Base-by-base conservation (phyloP, 2,797 vertebrate genomes). In the Phrynocephalus guinanensis region DNA sequence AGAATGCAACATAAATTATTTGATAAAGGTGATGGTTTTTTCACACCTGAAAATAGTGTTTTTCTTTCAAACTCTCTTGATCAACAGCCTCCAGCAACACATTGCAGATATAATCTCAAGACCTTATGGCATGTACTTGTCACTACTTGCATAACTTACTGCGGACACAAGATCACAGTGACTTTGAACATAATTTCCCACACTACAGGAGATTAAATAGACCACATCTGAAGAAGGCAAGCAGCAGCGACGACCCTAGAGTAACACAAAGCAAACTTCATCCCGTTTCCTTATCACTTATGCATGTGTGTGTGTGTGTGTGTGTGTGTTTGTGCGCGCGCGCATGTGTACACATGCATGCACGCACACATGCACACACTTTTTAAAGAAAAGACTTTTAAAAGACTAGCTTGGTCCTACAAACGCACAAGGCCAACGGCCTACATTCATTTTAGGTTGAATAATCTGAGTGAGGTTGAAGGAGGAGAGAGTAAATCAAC, bases 1-100 rank as follows among this genome's bases (percentile, higher is more conserved):
- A 94, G 95, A 97, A 96, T 95, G 93, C 92, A 97, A 97, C 94
- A 97, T 97, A 97, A 97, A 98, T 98, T 98, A 97, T 97, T 97
- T 97, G 97, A 97, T 93, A 97, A 98, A 98, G 98, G 97, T 98
- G 98, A 98, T 93, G 96, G 97, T 97, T 98, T 98, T 63, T 99
- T 99, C 98, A 98, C 98, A 98, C 98, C 97, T 98, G 97, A 97
- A 98, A 98, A 98, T 98, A 98, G 98, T 98, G 98, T 97, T 98
- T 97, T 97, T 96, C 96, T 96, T 96, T 94, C 91, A 96, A 93
- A 90, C 94, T 96, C 93, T 96, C 97, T 97, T 98, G 98, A 99
- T 98, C 97, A 98, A 98, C 96, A 97, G 97, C 97, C 97, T 93
- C 97, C 97, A 98, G 97, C 98, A 98, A 98, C 98, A 99, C 98